Evolutionary conservation across 2,888 invertebrate genomes (phyloP), one percentile per base, ranked within the genome.

Genomic region (Zygothrica quintamaculata): DNA sequence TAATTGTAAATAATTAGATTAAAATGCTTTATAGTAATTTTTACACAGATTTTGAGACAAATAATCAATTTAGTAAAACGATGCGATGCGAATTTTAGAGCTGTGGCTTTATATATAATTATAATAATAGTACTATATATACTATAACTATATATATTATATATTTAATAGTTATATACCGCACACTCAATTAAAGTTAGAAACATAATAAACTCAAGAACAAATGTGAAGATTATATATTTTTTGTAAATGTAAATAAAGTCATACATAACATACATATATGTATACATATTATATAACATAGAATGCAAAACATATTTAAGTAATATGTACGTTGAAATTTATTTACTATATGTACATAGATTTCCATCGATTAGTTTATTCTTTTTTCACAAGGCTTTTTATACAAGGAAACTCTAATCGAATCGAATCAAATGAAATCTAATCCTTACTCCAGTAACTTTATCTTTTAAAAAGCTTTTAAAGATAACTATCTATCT

Each of bases 31-130:
- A 74, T 87, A 78, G 73, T 60, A 64, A 84, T 64, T 74, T 84
- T 84, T 80, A 86, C 86, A 85, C 79, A 67, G 82, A n/a, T 46
- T 47, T 57, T 46, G 47, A 72, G 67, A 68, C 65, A 74, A 65
- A 70, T 66, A 56, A 68, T 18, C 25, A 62, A 60, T 55, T 65
- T 69, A 76, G 73, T 74, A 39, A 53, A 47, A 29, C 33, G 22
- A 56, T 46, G 40, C 50, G 53, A 68, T 26, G 26, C 40, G 52
- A 76, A 72, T 57, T 55, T 82, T 80, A 79, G 80, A 84, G 84
- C 87, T 81, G 81, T 86, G 81, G 87, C 81, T 84, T 81, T 76
- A 74, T 65, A 74, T 42, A 56, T 1, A 46, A 22, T 5, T 22
- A 11, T 3, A 15, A 39, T 39, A 25, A 53, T 29, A 65, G n/a